Base-by-base conservation (phyloP, 2,888 invertebrate species). In the Glyphotaelius pellucidus region DNA sequence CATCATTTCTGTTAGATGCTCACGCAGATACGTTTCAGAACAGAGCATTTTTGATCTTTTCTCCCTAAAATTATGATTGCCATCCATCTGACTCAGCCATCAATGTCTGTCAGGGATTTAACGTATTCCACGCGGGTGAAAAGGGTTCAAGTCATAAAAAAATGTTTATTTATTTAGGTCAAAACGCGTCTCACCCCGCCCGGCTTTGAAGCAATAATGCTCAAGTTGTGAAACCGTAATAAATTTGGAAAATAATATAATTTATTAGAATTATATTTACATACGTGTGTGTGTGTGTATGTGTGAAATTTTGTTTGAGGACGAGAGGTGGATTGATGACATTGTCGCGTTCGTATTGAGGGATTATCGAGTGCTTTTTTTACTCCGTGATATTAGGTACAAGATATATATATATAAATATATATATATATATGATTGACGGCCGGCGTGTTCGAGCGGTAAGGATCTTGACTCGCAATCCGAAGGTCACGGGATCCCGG, bases 41-140 rank as follows among this genome's bases (percentile, higher is more conserved):
- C 52, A 67, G 52, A 67, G 25, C 81, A 81, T 81, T 81, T 81
- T 81, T 81, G 81, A 30, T 81, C 81, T 81, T 81, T 81, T 30
- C 31, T 81, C 14, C 81, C 30, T 31, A 81, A 81, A 81, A 81
- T 81, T 30, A 81, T 81, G 30, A 31, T 81, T 81, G 14, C 30
- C 81, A 81, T 81, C 81, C 31, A 81, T 81, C 81, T 81, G 81
- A 12, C 81, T 32, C 81, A 81, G 30, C 81, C 81, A 81, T 32
- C 81, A 81, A 30, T 81, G 81, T 81, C 81, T 14, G 81, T 19
- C 31, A 30, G 12, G 81, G 31, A 81, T 81, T 81, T 32, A 30
- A 67, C 52, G 19, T 67, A 67, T 67, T 67, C 52, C 52, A 7
- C 19, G 25, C 25, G 31, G 31, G 30, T 81, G 31, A 81, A 81